These are phyloP conservation scores for Herminia tarsipennalis DNA, from an alignment of 2,888 invertebrate genomes.

Conservation along the genomic window DNA sequence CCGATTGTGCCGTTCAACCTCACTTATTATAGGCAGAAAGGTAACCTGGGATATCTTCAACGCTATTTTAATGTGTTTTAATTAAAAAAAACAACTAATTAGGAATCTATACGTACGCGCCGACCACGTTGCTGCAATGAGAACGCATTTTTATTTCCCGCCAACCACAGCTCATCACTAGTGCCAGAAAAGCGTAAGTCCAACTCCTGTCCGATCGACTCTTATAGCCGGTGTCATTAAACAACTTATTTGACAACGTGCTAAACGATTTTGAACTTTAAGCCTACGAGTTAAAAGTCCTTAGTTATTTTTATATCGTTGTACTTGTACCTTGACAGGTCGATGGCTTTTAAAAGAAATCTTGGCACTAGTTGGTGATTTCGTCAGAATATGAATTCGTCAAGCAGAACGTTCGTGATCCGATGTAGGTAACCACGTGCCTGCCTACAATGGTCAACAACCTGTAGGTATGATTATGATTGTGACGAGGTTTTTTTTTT, in stretches of 20 bases:
- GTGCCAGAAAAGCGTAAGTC: constrained; percentile 60
- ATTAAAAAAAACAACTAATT: constrained; percentile 8
- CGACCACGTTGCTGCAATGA: constrained; percentile 31
- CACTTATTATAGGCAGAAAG: constrained; percentile 14
- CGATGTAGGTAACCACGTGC: constrained; percentile 21
- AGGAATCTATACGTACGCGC: background rate
- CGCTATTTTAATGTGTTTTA: background rate
- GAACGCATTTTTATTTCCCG: constrained; percentile 53
- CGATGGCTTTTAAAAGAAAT: constrained; percentile 79
- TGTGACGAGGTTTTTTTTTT: no score
- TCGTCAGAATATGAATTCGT: constrained; percentile 77
- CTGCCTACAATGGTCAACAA: constrained; percentile 4
- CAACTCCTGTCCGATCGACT: constrained; percentile 50
- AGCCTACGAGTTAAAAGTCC: constrained; percentile 14
- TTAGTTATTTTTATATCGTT: constrained; percentile 7
- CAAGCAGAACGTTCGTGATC: constrained; percentile 63
- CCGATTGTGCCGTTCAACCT: constrained; percentile 40
- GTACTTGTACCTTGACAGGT: constrained; percentile 61
- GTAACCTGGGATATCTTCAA: constrained; percentile 6
- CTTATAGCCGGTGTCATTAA: constrained; percentile 14
- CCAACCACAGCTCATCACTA: constrained; percentile 46
- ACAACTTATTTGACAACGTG: constrained; percentile 1
- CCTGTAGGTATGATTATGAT: background rate
- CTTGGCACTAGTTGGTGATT: constrained; percentile 75
- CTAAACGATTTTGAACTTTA: constrained; percentile 45